Percentiles rank a stretch among this genome's conserved stretches.
Conservation (phyloP, 2,113 vertebrate species). For the Thinocorus orbignyianus region DNA sequence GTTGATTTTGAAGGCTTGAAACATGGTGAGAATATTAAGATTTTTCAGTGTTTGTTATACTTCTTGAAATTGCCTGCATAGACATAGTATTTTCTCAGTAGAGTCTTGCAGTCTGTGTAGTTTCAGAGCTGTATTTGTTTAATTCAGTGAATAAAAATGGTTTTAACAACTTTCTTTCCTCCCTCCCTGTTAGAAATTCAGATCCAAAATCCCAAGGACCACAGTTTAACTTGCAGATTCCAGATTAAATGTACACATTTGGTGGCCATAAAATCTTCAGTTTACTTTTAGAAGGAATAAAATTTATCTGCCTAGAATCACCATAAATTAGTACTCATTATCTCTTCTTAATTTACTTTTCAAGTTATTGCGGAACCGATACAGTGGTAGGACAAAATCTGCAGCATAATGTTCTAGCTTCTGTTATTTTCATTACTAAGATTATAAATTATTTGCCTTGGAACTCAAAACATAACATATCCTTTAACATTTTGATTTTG, state of each 20-base stretch:
- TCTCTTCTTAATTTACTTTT: neutral
- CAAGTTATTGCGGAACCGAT: neutral
- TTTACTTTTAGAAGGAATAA: neutral
- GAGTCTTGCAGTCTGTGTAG: neutral
- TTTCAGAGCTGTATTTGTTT: neutral
- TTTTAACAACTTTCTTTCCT: neutral
- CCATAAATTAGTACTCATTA: neutral
- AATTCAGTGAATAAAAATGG: conserved; percentile 7
- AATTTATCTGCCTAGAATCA: neutral
- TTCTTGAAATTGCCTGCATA: neutral
- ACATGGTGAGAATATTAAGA: neutral
- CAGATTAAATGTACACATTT: neutral
- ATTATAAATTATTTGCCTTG: neutral
- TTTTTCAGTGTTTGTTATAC: neutral
- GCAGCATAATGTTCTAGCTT: neutral
- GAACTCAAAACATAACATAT: neutral
- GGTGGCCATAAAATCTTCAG: neutral
- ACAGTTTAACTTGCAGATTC: neutral
- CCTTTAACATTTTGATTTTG: neutral
- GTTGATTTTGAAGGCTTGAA: neutral
- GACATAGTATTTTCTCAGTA: neutral
- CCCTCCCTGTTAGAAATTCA: neutral
- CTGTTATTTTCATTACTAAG: neutral
- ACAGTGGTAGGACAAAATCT: neutral
- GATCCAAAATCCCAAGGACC: neutral